phyloP scores from a whole-genome alignment of 2,888 invertebrate species.

The Apantesis nais region DNA sequence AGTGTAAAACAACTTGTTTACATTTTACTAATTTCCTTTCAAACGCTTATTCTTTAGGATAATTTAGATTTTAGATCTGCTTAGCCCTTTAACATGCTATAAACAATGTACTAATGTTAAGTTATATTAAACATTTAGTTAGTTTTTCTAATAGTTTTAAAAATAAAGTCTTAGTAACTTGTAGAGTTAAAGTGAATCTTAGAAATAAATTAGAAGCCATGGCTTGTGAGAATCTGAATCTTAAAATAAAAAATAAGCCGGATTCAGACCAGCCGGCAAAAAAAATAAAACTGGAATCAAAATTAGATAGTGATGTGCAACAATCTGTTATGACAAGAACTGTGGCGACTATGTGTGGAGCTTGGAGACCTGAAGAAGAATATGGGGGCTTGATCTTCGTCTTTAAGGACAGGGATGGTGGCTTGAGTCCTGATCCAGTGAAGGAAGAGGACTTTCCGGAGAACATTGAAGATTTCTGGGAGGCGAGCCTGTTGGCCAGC shows the following conservation, averaged over 20 bases:
- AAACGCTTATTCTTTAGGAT: not conserved
- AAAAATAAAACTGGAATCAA: slow-evolving; percentile 61
- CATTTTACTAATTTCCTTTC: slow-evolving; percentile 18
- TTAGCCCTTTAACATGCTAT: not conserved
- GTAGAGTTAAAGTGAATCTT: slow-evolving; percentile 18
- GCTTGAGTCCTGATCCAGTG: slow-evolving; percentile 77
- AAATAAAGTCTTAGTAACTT: slow-evolving; percentile 20
- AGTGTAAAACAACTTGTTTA: slow-evolving; percentile 41
- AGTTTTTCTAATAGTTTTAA: slow-evolving; percentile 35
- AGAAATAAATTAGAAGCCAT: slow-evolving; percentile 47
- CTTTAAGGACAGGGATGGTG: slow-evolving; percentile 67
- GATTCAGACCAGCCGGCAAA: slow-evolving; percentile 62
- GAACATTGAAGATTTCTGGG: slow-evolving; percentile 82
- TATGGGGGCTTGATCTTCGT: slow-evolving; percentile 79
- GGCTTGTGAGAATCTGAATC: slow-evolving; percentile 51
- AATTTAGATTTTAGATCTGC: not conserved
- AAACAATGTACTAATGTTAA: slow-evolving; percentile 46
- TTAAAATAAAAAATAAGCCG: slow-evolving; percentile 59
- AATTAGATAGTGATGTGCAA: slow-evolving; percentile 42
- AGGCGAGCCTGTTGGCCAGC: slow-evolving; percentile 57
- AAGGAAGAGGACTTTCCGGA: slow-evolving; percentile 76
- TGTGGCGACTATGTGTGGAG: slow-evolving; percentile 82
- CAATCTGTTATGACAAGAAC: slow-evolving; percentile 60
- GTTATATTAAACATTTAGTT: slow-evolving; percentile 41
- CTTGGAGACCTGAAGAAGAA: slow-evolving; percentile 80